These are phyloP conservation scores for Actenoides lindsayi DNA, from an alignment of 2,113 vertebrate genomes.

Conservation along the genomic window DNA sequence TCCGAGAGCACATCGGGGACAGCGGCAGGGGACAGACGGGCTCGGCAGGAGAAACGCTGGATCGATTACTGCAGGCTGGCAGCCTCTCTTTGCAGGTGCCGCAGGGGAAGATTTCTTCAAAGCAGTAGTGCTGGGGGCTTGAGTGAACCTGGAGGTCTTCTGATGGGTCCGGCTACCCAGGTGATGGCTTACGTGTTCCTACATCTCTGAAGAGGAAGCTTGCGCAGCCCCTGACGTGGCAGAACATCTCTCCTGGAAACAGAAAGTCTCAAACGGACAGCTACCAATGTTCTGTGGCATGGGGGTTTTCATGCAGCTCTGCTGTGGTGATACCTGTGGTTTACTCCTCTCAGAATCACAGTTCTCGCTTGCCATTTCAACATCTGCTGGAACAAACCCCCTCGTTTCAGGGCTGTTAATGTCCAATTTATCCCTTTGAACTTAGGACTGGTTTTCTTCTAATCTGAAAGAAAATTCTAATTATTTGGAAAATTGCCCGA, in stretches of 20 bases:
- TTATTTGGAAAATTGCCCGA: not conserved
- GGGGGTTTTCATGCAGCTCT: not conserved
- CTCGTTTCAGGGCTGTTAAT: not conserved
- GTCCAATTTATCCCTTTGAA: not conserved
- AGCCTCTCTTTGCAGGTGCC: not conserved
- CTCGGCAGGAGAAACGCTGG: fast-evolving
- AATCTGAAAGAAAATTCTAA: not conserved
- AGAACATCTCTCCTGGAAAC: not conserved
- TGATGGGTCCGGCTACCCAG: fast-evolving
- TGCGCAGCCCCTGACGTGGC: not conserved
- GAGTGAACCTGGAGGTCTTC: not conserved
- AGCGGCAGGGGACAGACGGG: too few relatives aligned
- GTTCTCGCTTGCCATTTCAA: not conserved
- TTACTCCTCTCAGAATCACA: not conserved
- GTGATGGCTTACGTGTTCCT: not conserved
- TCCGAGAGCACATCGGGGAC: not conserved
- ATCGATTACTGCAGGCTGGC: fast-evolving
- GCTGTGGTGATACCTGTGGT: fast-evolving
- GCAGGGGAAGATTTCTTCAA: not conserved
- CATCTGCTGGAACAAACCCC: not conserved
- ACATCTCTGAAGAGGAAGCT: fast-evolving
- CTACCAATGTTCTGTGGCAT: fast-evolving
- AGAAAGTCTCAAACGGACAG: not conserved
- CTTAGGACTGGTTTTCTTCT: not conserved
- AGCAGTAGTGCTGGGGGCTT: not conserved